Evolutionary conservation across 2,113 vertebrate species (phyloP), one percentile per base, ranked within the genome.

Genomic region (Emberiza fucata): DNA sequence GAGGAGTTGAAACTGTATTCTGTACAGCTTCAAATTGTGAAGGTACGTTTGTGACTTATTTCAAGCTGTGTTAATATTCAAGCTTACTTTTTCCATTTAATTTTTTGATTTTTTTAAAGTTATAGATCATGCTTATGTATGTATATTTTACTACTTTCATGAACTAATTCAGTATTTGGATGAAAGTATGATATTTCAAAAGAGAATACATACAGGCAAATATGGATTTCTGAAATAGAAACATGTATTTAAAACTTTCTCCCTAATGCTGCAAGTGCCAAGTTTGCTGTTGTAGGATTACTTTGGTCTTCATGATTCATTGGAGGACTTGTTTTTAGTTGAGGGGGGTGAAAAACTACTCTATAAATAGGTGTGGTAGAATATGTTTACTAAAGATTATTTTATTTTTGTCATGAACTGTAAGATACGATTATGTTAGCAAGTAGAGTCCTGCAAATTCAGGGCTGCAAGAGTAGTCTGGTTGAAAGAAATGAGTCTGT

Each of bases 201-300:
- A 61, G 59, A 82, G 14, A 65, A 33, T 39, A 39, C 4, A 8
- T 40, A 75, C 56, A 45, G 24, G 28, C 28, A 81, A 66, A 69
- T 51, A 23, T 0, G 24, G 17, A 7, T 66, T 75, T 94, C 69
- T 78, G 59, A 54, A 94, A 61, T 10, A 65, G 29, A 94, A 59
- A 8, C 0, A 0, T 0, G 0, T 42, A 7, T 48, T 77, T 69
- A 63, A 93, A 61, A 66, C 40, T 60, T 75, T 44, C 28, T 68
- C 17, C 14, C 8, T 76, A 4, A 9, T 78, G n/a, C 40, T 79
- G 37, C 47, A 91, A 75, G 20, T 70, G 8, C 19, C 12, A 24
- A 44, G 17, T 70, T 91, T 39, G 13, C 28, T 85, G 22, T 60
- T 85, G 25, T 15, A 35, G 64, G 73, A 15, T 54, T 42, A 63